Base-by-base conservation (phyloP, 2,797 vertebrate genomes). In the Propithecus perrieri region DNA sequence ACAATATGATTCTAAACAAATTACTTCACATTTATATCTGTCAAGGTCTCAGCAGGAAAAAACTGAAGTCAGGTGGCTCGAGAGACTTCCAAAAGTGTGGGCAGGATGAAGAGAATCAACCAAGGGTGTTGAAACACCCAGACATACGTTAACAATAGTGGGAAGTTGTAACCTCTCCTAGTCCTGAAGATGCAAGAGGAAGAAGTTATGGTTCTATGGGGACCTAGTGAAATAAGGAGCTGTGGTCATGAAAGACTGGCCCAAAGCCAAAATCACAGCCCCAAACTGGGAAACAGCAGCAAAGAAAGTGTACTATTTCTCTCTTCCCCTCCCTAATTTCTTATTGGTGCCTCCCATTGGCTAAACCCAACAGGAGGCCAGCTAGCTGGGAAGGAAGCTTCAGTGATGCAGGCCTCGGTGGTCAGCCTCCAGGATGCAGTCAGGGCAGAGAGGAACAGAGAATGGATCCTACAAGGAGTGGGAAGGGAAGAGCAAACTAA, bases 21-120 rank as follows among this genome's bases (percentile, higher is more conserved):
- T 53, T 81, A 55, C 9, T 94, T 93, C 46, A 15, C 26, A 50
- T 74, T 76, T 76, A 75, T 86, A 83, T 75, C 50, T 43, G 14
- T 67, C 76, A 90, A 81, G 53, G n/a, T 61, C 20, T 71, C 35
- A 41, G 83, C 41, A 94, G 59, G 24, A 94, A 93, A 95, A 76
- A 48, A 41, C 20, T 67, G 38, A 61, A 41, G 63, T 72, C 74
- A 80, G 13, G 59, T 71, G 75, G 67, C 30, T 91, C 35, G 59
- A 84, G 86, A 95, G 75, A 67, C 71, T 89, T 93, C 33, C 48
- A 72, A 71, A 93, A 90, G 30, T 50, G 4, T 69, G 28, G 30
- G 13, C 20, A 76, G 7, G 61, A 35, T 57, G 28, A 95, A 92
- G 35, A 20, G 4, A 89, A 93, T 89, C 63, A 76, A 7, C 24